Conservation (phyloP, 2,888 invertebrate genomes). For the Folsomia manolachei region DNA sequence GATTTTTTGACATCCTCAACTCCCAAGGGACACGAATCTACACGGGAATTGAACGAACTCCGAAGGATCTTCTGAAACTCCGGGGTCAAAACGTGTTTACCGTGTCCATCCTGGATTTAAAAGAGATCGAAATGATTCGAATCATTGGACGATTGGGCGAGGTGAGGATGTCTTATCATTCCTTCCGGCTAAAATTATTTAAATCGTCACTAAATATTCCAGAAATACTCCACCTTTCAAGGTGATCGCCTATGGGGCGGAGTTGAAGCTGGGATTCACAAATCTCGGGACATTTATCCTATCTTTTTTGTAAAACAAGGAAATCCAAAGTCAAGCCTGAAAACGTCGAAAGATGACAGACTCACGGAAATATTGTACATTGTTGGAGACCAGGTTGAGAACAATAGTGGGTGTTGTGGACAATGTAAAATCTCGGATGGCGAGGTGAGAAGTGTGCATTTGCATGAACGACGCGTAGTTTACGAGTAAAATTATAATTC, state of each 20-base stretch:
- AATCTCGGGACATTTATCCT: not conserved
- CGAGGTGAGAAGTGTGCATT: not conserved
- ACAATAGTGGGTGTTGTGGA: not conserved
- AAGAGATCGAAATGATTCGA: not conserved
- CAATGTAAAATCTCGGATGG: not conserved
- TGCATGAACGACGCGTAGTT: no score
- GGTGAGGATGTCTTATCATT: no score
- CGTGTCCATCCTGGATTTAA: not conserved
- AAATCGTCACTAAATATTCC: no score
- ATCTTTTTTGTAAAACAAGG: not conserved
- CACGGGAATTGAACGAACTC: not conserved
- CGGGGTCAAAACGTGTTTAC: not conserved
- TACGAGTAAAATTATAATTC: no score
- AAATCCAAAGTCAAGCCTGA: not conserved
- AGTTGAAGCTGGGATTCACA: not conserved
- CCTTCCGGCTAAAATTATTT: not conserved
- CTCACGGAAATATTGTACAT: not conserved
- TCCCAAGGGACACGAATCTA: not conserved
- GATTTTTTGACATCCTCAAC: not conserved
- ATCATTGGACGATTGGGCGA: not conserved
- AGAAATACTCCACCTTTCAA: not conserved
- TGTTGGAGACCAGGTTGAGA: not conserved
- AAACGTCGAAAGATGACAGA: not conserved
- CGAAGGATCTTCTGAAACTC: not conserved
- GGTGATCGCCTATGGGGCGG: not conserved